phyloP scores from a whole-genome alignment of 2,113 vertebrate species.

The Forbesichthys papilliferus region DNA sequence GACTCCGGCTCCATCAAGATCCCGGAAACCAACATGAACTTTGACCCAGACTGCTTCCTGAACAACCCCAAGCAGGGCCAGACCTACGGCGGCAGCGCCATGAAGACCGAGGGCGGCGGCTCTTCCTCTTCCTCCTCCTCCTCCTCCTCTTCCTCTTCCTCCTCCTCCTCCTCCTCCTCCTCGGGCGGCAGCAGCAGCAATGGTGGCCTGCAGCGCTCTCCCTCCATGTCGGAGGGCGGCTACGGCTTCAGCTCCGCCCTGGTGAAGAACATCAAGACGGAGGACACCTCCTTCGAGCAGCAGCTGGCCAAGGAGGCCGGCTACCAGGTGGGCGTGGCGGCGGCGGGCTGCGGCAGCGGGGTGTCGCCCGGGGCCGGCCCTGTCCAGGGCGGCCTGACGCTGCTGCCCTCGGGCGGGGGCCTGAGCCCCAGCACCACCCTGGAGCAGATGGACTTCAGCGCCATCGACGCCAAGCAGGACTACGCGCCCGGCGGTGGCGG shows the following conservation, averaged over 20 bases:
- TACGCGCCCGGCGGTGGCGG: constrained; percentile 75
- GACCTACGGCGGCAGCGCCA: constrained; percentile 93
- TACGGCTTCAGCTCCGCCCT: constrained; percentile 87
- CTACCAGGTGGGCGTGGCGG: constrained; percentile 74
- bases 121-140: constrained; percentile 54
- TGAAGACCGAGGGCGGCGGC: constrained; percentile 86
- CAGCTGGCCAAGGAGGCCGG: constrained; percentile 91
- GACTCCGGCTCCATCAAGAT: constrained; percentile 89
- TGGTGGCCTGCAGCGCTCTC: constrained; percentile 83
- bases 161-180: constrained; percentile 76
- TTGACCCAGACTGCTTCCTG: constrained; percentile 99
- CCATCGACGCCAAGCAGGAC: constrained; percentile 96
- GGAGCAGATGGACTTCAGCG: constrained; percentile 99
- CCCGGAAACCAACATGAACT: constrained; percentile 96
- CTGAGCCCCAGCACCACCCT: constrained; percentile 97
- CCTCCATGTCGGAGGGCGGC: constrained; percentile 79
- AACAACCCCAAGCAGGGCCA: constrained; percentile 99
- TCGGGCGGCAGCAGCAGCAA: constrained; percentile 74
- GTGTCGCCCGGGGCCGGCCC: constrained; percentile 74
- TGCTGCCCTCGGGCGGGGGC: constrained; percentile 94
- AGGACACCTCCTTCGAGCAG: constrained; percentile 98
- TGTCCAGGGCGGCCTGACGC: constrained; percentile 82
- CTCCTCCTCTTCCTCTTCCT: constrained; percentile 71
- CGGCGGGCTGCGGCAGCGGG: constrained; percentile 71
- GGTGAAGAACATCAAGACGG: constrained; percentile 94